These are phyloP conservation scores for Archocentrus centrarchus DNA, from an alignment of 2,113 vertebrate species.

Conservation along the genomic window DNA sequence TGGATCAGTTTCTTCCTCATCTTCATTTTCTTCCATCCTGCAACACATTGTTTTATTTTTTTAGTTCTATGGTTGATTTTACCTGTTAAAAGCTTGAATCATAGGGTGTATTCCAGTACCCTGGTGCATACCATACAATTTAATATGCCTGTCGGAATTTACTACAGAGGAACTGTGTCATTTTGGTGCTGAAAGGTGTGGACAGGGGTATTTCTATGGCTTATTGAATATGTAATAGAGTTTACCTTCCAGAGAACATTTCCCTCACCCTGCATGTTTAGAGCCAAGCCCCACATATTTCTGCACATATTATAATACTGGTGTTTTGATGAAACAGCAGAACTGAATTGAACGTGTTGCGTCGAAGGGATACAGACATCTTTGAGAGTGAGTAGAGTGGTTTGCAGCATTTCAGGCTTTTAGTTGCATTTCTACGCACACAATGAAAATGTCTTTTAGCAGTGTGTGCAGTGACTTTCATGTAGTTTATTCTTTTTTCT, in stretches of 20 bases:
- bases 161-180: neutral
- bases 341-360: neutral
- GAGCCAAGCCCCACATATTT: neutral
- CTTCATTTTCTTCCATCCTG: conserved; percentile 55
- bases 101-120: no score
- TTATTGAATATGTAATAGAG: no score
- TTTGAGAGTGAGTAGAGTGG: neutral
- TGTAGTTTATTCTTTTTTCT: no score
- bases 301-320: neutral
- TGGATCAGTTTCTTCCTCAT: conserved; percentile 59
- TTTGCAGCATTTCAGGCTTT: neutral
- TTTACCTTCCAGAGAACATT: no score
- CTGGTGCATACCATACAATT: neutral
- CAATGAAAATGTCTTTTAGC: neutral
- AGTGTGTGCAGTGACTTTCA: no score
- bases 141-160: neutral
- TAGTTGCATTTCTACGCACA: no score
- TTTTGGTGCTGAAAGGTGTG: neutral
- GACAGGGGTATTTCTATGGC: no score
- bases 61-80: neutral
- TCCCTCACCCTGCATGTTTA: neutral
- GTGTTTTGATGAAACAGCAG: neutral
- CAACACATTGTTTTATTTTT: conserved; percentile 12
- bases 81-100: neutral
- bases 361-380: neutral